Evolutionary conservation across 2,888 invertebrate genomes (phyloP), one percentile per base, ranked within the genome.

Genomic region (Pocota personata): DNA sequence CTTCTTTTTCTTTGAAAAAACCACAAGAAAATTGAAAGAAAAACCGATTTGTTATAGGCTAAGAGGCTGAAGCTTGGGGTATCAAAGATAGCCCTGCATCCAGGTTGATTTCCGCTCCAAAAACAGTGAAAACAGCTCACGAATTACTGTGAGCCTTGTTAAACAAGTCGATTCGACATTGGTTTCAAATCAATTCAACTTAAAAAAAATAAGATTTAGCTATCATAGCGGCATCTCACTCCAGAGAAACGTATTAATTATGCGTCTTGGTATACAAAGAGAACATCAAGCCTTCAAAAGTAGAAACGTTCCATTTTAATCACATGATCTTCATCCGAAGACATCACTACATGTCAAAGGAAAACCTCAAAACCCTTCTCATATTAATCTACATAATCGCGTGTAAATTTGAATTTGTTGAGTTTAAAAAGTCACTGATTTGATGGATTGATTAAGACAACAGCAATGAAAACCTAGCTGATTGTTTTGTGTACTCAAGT

Each of bases 351-450:
- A 48, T 21, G 5, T 64, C n/a, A 21, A 48, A 19, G 14, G 14
- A 14, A 14, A 52, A 64, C 21, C n/a, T 40, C n/a, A 46, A n/a
- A 64, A 57, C 58, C 40, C 60, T 60, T 52, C 43, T 52, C 58
- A 60, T 24, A 60, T 52, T 50, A 67, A 78, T 78, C 77, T 78
- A 37, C 72, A 72, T 79, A 79, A 79, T 72, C 37, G 64, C 62
- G 62, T 78, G 62, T 78, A 78, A 78, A 69, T 60, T 50, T 16
- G 12, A 78, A 60, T 62, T 24, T 12, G 48, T 35, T 48, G 19
- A 72, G 21, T 32, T 30, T 52, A 57, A 5, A 60, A 60, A 55
- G 21, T 57, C 62, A 57, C 35, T 62, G 71, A 58, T 21, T 72
- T 79, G 72, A 79, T 79, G 57, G 71, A 79, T 79, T 72, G 64